These are phyloP conservation scores for Alosa sapidissima DNA, from an alignment of 2,797 vertebrate species.

Conservation along the genomic window DNA sequence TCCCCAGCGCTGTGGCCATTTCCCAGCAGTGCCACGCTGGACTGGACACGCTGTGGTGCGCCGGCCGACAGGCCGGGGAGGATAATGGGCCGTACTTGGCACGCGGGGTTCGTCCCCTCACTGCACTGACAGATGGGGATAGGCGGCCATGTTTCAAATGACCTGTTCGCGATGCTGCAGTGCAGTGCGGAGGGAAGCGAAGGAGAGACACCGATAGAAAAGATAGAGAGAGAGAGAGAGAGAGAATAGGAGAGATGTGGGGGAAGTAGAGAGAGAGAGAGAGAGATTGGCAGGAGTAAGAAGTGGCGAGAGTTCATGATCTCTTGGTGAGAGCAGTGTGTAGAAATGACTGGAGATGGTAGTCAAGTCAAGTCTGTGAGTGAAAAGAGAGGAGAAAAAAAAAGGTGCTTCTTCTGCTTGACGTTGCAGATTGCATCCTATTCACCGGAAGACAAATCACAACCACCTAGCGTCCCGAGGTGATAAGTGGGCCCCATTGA, in stretches of 20 bases:
- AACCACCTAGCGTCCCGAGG: conserved; percentile 56
- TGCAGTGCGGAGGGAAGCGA: background rate
- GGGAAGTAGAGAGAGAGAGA: background rate
- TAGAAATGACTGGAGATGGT: background rate
- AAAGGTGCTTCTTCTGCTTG: conserved; percentile 25
- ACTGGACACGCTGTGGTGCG: background rate
- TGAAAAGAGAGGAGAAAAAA: background rate
- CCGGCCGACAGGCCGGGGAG: background rate
- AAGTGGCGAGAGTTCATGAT: conserved; percentile 42
- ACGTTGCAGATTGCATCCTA: conserved; percentile 30
- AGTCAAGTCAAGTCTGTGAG: conserved; percentile 4
- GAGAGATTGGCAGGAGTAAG: background rate
- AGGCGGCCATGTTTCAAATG: conserved; percentile 7
- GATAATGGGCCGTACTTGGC: background rate
- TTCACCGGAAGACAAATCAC: conserved; percentile 53
- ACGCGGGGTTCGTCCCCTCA: background rate
- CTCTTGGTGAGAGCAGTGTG: conserved; percentile 33
- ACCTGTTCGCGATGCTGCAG: background rate
- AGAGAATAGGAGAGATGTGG: background rate
- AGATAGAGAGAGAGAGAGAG: background rate
- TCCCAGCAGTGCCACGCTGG: background rate
- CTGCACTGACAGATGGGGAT: background rate
- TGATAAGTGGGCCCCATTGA: conserved; percentile 69
- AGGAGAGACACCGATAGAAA: background rate
- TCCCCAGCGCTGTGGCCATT: background rate